A percentile compares a stretch with the other conserved stretches of the same genome.
Conservation (phyloP, 35 echinoderm and acorn worm species). For the Diadema setosum region DNA sequence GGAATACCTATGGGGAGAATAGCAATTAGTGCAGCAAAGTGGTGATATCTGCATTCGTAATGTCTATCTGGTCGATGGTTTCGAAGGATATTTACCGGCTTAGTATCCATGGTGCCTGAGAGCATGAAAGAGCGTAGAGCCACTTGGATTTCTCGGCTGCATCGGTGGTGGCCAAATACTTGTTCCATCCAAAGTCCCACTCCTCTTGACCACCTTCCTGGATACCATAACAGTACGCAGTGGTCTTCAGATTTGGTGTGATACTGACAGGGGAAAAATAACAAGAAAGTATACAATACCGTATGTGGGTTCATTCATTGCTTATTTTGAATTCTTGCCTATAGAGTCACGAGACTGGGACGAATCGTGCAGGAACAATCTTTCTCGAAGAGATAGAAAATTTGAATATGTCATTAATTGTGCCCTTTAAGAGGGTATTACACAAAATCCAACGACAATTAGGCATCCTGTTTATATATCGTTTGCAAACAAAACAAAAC, state of each 20-base stretch:
- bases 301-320: too few species aligned
- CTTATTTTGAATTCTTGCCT: too few species aligned
- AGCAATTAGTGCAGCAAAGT: background rate
- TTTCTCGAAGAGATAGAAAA: too few species aligned
- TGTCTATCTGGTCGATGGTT: background rate
- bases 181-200: constrained; percentile 74
- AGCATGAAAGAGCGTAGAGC: constrained; percentile 61
- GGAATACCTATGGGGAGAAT: background rate
- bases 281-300: too few species aligned
- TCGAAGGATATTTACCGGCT: constrained; percentile 50
- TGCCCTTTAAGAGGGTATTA: too few species aligned
- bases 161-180: constrained; percentile 19
- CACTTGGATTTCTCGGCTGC: constrained; percentile 62
- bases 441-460: too few species aligned
- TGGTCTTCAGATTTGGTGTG: constrained; percentile 59
- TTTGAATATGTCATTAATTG: too few species aligned
- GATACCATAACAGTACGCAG: constrained; percentile 78
- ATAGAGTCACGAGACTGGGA: too few species aligned
- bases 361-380: too few species aligned
- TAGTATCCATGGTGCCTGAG: constrained; percentile 79
- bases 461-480: too few species aligned
- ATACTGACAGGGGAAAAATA: constrained; percentile 12
- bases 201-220: constrained; percentile 68
- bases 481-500: too few species aligned
- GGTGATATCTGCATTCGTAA: too few species aligned